Percentiles rank a stretch among this genome's conserved stretches.
Evolutionary conservation across 2,797 vertebrate species (phyloP).

Genomic region (Hydrocynus forskahlii): DNA sequence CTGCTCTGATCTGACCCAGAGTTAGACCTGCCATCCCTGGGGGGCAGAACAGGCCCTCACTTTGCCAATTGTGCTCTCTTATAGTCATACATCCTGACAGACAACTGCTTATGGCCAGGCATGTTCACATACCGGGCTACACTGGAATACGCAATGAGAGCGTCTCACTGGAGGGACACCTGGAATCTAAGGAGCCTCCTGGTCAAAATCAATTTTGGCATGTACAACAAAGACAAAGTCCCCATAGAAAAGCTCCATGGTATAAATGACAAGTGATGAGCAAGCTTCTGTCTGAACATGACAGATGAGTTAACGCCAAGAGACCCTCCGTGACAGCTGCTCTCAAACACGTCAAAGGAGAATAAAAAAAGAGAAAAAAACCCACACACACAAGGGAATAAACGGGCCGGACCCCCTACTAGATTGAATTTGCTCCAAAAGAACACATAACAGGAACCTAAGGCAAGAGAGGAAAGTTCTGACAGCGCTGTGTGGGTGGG

Average conservation of each 20-base stretch:
- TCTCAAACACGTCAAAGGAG: conserved; percentile 61
- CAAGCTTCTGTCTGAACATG: conserved; percentile 69
- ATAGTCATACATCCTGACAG: conserved; percentile 15
- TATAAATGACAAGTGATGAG: conserved; percentile 77
- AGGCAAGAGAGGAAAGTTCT: conserved; percentile 18
- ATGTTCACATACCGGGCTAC: conserved; percentile 49
- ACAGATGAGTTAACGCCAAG: conserved; percentile 74
- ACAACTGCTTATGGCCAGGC: conserved; percentile 51
- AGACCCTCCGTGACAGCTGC: conserved; percentile 74
- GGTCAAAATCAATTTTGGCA: conserved; percentile 76
- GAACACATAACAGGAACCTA: conserved; percentile 49
- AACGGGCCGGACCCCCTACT: conserved; percentile 58
- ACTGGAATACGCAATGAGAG: conserved; percentile 45
- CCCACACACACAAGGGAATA: conserved; percentile 49
- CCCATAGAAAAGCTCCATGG: conserved; percentile 67
- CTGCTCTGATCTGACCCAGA: not conserved
- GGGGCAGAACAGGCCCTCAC: no score
- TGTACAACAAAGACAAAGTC: conserved; percentile 73
- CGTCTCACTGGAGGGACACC: conserved; percentile 47
- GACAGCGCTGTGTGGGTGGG: conserved; percentile 10
- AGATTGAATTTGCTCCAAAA: conserved; percentile 60
- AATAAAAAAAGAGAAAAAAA: conserved; percentile 45
- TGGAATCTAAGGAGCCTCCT: conserved; percentile 59
- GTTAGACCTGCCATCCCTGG: not conserved
- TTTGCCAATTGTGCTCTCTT: not conserved